Conservation (phyloP, 2,888 invertebrate genomes). For the Zygaena filipendulae region DNA sequence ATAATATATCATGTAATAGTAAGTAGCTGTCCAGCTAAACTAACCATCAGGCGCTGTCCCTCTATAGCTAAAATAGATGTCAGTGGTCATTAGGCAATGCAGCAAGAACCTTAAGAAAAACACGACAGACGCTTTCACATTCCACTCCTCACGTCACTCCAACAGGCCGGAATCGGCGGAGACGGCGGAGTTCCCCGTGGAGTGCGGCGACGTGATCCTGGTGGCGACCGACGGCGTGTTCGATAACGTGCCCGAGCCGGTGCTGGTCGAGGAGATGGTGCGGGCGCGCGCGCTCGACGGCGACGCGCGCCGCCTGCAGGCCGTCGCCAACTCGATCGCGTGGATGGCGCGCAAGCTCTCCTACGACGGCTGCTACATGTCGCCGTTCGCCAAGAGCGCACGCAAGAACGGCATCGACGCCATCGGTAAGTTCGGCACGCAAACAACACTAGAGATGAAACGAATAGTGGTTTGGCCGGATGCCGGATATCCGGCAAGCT, state of each 20-base stretch:
- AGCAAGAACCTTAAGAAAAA: too few relatives aligned
- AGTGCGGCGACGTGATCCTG: constrained; percentile 94
- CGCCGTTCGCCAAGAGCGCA: constrained; percentile 95
- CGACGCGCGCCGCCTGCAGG: constrained; percentile 83
- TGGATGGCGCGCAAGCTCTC: constrained; percentile 95
- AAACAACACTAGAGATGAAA: too few relatives aligned
- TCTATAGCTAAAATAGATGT: too few relatives aligned
- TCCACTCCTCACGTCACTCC: constrained; percentile 10
- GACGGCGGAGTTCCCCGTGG: constrained; percentile 86
- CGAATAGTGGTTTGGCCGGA: too few relatives aligned
- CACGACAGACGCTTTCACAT: too few relatives aligned
- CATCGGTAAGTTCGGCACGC: constrained; percentile 71
- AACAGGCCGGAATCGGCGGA: constrained; percentile 91
- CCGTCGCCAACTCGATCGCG: constrained; percentile 93
- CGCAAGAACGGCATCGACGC: constrained; percentile 93
- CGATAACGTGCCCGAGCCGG: constrained; percentile 94
- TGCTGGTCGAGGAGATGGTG: constrained; percentile 87
- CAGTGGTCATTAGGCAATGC: too few relatives aligned
- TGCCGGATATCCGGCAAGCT: too few relatives aligned
- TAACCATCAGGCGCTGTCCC: too few relatives aligned
- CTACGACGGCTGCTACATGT: constrained; percentile 94
- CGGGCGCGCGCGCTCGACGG: constrained; percentile 70
- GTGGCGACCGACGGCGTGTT: constrained; percentile 98
- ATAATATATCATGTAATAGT: too few relatives aligned
- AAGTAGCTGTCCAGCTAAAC: too few relatives aligned